phyloP scores from a whole-genome alignment of 2,113 vertebrate species.

The Chrysochloris asiatica region DNA sequence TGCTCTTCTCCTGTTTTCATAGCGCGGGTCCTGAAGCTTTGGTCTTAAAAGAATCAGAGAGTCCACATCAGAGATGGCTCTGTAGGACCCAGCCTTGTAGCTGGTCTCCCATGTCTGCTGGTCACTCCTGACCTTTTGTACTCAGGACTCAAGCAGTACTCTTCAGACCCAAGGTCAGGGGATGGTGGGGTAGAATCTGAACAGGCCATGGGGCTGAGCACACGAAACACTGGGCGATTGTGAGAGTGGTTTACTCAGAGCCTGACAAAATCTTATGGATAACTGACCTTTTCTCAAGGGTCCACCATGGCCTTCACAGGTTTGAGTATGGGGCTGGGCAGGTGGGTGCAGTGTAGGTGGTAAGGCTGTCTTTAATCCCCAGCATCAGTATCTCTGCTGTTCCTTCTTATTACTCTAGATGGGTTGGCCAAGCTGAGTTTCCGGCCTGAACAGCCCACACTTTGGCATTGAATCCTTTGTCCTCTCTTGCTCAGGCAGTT shows the following conservation, averaged over 20 bases:
- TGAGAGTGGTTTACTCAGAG: not conserved
- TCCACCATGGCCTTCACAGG: not conserved
- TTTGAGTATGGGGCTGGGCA: not conserved
- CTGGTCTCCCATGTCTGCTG: not conserved
- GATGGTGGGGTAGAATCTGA: not conserved
- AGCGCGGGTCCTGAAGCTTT: not conserved
- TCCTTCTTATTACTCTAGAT: not conserved
- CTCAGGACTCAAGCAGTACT: rapidly evolving
- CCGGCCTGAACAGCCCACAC: not conserved
- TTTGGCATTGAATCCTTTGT: too few relatives aligned
- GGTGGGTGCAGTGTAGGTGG: too few relatives aligned
- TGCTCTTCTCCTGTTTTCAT: rapidly evolving
- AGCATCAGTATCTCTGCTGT: not conserved
- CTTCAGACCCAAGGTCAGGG: not conserved
- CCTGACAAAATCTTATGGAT: not conserved
- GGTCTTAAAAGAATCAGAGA: not conserved
- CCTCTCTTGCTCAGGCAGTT: not conserved
- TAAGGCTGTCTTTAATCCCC: rapidly evolving
- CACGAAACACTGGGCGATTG: not conserved
- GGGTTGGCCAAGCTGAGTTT: not conserved
- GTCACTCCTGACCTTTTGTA: not conserved
- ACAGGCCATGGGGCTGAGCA: not conserved
- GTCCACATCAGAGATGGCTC: rapidly evolving
- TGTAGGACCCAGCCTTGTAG: rapidly evolving
- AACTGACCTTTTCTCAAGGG: too few relatives aligned